Evolutionary conservation across 2,797 vertebrate species (phyloP).

Genomic region (Lepus oiostolus): DNA sequence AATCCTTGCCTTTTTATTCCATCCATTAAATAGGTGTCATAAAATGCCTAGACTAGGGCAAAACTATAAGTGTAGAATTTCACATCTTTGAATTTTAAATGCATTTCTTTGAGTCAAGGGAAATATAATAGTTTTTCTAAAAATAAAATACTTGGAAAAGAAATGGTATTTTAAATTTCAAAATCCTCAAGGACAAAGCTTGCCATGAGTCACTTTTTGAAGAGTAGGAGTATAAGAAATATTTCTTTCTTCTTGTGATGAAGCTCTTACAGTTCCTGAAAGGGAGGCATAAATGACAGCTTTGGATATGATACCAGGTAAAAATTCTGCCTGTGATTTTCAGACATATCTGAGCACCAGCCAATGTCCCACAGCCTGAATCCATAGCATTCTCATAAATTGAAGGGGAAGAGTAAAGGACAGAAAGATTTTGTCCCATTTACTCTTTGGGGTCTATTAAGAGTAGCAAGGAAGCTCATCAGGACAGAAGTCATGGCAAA

Average conservation of each 20-base stretch:
- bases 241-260: not conserved
- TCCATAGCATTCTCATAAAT: not conserved
- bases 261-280: not conserved
- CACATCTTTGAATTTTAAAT: conserved; percentile 8
- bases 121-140: not conserved
- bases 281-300: not conserved
- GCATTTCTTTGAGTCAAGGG: not conserved
- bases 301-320: not conserved
- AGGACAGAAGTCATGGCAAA: not conserved
- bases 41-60: not conserved
- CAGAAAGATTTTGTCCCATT: not conserved
- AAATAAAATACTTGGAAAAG: not conserved
- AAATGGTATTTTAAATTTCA: not conserved
- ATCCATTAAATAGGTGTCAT: not conserved
- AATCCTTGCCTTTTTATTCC: not conserved
- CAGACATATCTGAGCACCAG: fast-evolving
- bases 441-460: not conserved
- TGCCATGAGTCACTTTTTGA: not conserved
- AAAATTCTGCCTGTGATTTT: not conserved
- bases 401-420: not conserved
- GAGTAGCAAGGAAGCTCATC: not conserved
- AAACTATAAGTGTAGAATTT: not conserved
- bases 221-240: not conserved
- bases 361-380: fast-evolving
- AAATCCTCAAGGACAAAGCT: not conserved